Evolutionary conservation across 2,113 vertebrate species (phyloP), one percentile per base, ranked within the genome.

Genomic region (Pelmatolapia mariae): DNA sequence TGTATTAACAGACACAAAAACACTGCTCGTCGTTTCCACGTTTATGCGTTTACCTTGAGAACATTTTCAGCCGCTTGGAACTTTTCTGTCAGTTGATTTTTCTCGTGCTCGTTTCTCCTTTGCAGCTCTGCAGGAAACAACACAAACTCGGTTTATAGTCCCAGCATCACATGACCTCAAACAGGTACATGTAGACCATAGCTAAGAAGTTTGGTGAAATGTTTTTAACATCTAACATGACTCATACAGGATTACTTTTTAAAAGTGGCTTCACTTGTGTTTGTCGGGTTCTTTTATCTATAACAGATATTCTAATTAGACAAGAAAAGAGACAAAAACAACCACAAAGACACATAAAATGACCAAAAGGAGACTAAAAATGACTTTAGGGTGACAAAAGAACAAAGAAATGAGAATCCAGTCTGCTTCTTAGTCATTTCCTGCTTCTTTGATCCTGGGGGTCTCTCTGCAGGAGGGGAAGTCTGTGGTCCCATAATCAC

Each of bases 61-160:
- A 84, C 68, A 0, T 15, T 90, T 79, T 97, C 96, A 61, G 96
- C 80, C 7, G 92, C 95, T 36, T 94, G 90, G 83, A 97, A 96
- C 11, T 87, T 93, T 79, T 96, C 95, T 1, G 86, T 93, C 86
- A 98, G 94, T 10, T 93, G 63, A 40, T 85, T 85, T 89, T 95
- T 97, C 93, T 98, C 97, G 19, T 96, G 89, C n/a, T 96, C 87
- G 0, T 96, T 92, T 2, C 31, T 93, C 40, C 26, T 68, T 59
- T 84, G 83, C 79, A 92, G 82, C 52, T 88, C 98, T 99, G 96
- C 36, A 15, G 61, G 68, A 81, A 9, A 80, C 0, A 53, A 18
- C n/a, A 82, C 40, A 57, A 8, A 18, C 40, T 31, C 4, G 0
- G 38, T 45, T 73, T 26, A 47, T 45, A 73, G 16, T 50, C 26